Evolutionary conservation across 2,888 invertebrate species (phyloP).

Genomic region (Pteria penguin): DNA sequence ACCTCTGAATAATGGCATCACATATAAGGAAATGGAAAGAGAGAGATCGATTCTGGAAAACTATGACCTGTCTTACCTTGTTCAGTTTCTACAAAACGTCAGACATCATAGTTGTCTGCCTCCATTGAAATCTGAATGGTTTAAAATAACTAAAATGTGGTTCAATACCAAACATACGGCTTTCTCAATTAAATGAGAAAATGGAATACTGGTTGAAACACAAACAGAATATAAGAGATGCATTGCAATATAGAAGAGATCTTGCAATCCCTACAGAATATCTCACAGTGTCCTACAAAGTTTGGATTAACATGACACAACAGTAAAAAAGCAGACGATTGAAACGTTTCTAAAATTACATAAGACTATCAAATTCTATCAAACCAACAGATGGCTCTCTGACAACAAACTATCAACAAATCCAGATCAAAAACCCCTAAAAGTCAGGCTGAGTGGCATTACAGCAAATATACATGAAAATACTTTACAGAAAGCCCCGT

Average conservation of each 20-base stretch:
- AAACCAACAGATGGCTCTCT: not conserved
- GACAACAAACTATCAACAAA: not conserved
- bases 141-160: not conserved
- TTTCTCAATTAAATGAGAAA: not conserved
- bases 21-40: not conserved
- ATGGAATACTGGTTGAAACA: not conserved
- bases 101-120: not conserved
- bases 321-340: slow-evolving; percentile 1
- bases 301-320: slow-evolving; percentile 5
- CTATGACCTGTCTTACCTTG: not conserved
- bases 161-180: slow-evolving; percentile 14
- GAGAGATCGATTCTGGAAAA: not conserved
- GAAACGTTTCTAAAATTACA: not conserved
- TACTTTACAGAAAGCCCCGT: too few species aligned
- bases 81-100: not conserved
- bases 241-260: slow-evolving; percentile 11
- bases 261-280: not conserved
- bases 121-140: not conserved
- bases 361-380: not conserved
- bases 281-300: not conserved
- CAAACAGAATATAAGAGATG: not conserved
- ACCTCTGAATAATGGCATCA: not conserved
- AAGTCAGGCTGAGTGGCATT: too few species aligned
- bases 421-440: not conserved
- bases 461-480: too few species aligned